A percentile compares a stretch with the other conserved stretches of the same genome.
These are phyloP conservation scores for Isichthys henryi DNA, from an alignment of 2,113 vertebrate species.

Conservation along the genomic window DNA sequence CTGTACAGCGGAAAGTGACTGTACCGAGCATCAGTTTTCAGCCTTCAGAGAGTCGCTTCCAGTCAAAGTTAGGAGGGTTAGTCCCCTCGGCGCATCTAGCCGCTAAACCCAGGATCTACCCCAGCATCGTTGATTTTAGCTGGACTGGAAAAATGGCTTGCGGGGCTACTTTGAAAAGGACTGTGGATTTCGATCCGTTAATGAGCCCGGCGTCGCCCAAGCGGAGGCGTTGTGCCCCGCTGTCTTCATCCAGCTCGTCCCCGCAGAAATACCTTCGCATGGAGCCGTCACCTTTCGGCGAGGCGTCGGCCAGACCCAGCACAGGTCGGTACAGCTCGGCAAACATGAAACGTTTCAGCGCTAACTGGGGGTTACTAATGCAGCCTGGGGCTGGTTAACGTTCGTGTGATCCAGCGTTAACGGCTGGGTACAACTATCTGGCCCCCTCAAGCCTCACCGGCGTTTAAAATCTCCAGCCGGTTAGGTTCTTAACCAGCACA, in stretches of 20 bases:
- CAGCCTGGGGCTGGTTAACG: background rate
- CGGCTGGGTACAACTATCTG: background rate
- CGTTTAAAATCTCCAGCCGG: background rate
- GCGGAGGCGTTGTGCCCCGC: constrained; percentile 81
- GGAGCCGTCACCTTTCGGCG: constrained; percentile 90
- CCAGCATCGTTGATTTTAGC: background rate
- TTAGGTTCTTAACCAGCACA: background rate
- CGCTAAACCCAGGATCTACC: background rate
- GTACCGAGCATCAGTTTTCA: constrained; percentile 14
- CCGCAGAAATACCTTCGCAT: constrained; percentile 92
- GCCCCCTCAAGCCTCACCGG: background rate
- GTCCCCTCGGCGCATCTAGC: background rate
- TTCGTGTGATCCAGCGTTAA: background rate
- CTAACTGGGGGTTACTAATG: background rate
- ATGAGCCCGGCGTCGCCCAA: constrained; percentile 83
- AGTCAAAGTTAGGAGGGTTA: background rate
- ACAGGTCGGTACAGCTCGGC: constrained; percentile 66
- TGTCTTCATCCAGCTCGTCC: constrained; percentile 66
- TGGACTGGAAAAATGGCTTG: constrained; percentile 71
- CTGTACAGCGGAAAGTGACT: constrained; percentile 29
- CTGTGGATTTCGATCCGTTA: constrained; percentile 94
- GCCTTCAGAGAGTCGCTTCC: background rate
- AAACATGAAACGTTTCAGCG: background rate
- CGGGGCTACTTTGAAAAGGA: constrained; percentile 94
- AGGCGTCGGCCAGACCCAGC: constrained; percentile 80